Conservation (phyloP, 1,140 invertebrate species). For the Drosophila punjabiensis region DNA sequence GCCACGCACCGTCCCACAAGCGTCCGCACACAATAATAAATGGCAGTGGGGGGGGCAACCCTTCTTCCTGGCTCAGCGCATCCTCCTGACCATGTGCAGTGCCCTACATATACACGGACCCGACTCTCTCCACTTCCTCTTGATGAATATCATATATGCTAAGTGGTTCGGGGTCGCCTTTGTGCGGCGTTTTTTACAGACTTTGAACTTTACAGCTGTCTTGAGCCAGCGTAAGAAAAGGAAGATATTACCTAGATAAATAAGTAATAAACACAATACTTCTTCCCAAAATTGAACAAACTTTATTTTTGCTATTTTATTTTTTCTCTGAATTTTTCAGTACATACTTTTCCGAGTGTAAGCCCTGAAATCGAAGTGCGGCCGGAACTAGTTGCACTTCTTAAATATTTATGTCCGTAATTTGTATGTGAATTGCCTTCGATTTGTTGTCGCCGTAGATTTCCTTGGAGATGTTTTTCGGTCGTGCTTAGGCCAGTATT, state of each 20-base stretch:
- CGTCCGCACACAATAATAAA: constrained; percentile 16
- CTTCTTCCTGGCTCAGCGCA: constrained; percentile 11
- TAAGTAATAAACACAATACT: neutral
- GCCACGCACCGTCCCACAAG: constrained; percentile 18
- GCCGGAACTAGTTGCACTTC: constrained; percentile 37
- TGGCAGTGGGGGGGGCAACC: neutral
- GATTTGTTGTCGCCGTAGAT: constrained; percentile 57
- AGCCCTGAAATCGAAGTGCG: neutral
- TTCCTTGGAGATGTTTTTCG: constrained; percentile 36
- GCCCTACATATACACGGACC: neutral
- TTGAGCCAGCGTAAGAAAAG: neutral
- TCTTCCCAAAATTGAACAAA: neutral
- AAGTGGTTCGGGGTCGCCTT: constrained; percentile 29
- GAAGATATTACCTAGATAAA: neutral
- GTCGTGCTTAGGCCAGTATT: constrained; percentile 37
- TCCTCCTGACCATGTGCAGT: constrained; percentile 30
- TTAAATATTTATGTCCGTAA: constrained; percentile 72
- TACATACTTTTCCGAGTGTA: neutral
- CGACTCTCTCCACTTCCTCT: constrained; percentile 19
- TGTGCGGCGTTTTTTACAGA: neutral
- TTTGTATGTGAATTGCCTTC: constrained; percentile 71
- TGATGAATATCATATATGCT: constrained; percentile 57
- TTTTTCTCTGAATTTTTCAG: neutral
- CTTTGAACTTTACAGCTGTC: neutral
- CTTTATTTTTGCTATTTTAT: neutral